Conservation (phyloP, 2,888 invertebrate genomes). For the Bombyx huttoni region DNA sequence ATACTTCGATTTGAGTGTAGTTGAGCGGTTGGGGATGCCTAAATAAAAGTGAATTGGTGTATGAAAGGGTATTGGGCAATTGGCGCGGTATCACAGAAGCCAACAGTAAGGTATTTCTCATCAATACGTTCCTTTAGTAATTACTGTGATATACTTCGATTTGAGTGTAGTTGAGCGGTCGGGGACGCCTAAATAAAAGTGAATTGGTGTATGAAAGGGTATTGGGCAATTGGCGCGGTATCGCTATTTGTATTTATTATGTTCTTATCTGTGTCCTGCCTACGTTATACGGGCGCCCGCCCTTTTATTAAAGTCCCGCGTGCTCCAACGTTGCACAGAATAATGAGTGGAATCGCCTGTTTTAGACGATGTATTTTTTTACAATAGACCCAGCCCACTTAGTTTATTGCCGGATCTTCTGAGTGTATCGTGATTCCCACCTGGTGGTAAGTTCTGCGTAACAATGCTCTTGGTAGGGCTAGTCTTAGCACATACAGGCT, state of each 20-base stretch:
- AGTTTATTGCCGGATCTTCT: too few species aligned
- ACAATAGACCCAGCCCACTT: neutral
- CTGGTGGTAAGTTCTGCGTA: neutral
- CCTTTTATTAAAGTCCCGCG: conserved; percentile 56
- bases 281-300: conserved; percentile 50
- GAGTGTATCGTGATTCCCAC: too few species aligned
- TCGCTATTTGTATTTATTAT: conserved; percentile 53
- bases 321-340: conserved; percentile 21
- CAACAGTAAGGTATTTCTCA: neutral
- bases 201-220: conserved; percentile 48
- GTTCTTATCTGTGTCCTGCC: conserved; percentile 59
- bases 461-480: neutral
- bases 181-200: conserved; percentile 14
- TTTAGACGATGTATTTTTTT: neutral
- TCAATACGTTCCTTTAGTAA: neutral
- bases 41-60: conserved; percentile 22
- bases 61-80: conserved; percentile 60
- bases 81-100: conserved; percentile 18
- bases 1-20: conserved; percentile 1
- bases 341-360: conserved; percentile 20
- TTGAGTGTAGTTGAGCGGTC: conserved; percentile 8
- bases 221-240: conserved; percentile 43
- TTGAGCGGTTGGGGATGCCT: conserved; percentile 8
- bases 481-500: too few species aligned
- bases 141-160: neutral